Base-by-base conservation (phyloP, 2,113 vertebrate genomes). In the Colossoma macropomum region DNA sequence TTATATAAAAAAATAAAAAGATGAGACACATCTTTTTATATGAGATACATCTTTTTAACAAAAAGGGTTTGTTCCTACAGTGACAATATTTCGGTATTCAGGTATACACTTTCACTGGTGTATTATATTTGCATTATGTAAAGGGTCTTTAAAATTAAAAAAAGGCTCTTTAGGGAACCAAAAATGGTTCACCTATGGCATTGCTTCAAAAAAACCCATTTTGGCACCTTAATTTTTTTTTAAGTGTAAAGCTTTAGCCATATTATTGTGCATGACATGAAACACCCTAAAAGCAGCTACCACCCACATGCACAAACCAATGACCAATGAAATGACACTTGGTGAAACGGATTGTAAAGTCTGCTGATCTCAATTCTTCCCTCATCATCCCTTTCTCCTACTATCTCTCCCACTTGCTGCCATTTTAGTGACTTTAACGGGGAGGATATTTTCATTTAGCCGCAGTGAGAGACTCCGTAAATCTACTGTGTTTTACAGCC, bases 251-350 rank as follows among this genome's bases (percentile, higher is more conserved):
- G 86, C 3, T 92, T 87, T 92, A 85, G 83, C 88, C 79, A 82
- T 92, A 83, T 86, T 87, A 84, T 83, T 84, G 80, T 86, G 80
- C 60, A 86, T 63, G 45, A 83, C 75, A 79, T 81, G 34, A 79
- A 50, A 81, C 71, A 45, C 66, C 56, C 25, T 34, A 34, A 82
- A 66, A 86, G 62, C 63, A 71, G 66, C 68, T 38, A 62, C 54
- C 78, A 72, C 52, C 65, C 79, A 81, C 78, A 79, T 17, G 32
- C 63, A 71, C 25, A 76, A 62, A 79, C 34, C 72, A 63, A 13
- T 91, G 90, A 87, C 89, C 89, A 92, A 86, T 91, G 88, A 92
- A 91, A 90, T 34, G 85, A 87, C 85, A 81, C 80, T 34, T 86
- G 75, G 80, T 80, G 86, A 86, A 88, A 90, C 81, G 83, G 90